Conservation (phyloP, 2,797 vertebrate genomes). For the Epinephelus malabaricus region DNA sequence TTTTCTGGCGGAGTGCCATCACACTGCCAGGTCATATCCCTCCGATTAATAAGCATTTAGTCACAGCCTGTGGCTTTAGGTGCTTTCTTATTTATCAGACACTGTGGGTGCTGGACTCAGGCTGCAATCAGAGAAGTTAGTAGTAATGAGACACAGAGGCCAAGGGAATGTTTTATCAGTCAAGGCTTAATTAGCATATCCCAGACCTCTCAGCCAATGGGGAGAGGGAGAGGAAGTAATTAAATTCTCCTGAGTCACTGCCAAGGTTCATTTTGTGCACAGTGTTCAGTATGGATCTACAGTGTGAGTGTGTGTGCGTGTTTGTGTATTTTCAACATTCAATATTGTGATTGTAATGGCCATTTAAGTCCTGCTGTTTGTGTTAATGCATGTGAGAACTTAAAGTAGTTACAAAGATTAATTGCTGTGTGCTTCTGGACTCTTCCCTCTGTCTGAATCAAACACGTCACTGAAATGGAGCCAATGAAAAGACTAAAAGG, state of each 20-base stretch:
- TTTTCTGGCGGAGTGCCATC: slow-evolving; percentile 36
- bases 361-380: slow-evolving; percentile 41
- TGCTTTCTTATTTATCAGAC: slow-evolving; percentile 65
- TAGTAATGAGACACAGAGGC: slow-evolving; percentile 74
- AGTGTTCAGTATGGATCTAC: slow-evolving; percentile 43
- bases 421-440: slow-evolving; percentile 35
- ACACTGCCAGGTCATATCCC: slow-evolving; percentile 53
- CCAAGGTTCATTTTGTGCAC: slow-evolving; percentile 57
- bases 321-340: slow-evolving; percentile 25
- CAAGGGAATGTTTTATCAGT: slow-evolving; percentile 79
- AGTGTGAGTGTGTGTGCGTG: slow-evolving; percentile 16
- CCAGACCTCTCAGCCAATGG: slow-evolving; percentile 74
- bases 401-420: slow-evolving; percentile 43
- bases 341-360: slow-evolving; percentile 41
- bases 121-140: slow-evolving; percentile 74
- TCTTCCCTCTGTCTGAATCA: slow-evolving; percentile 11
- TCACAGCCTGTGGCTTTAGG: slow-evolving; percentile 55
- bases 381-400: slow-evolving; percentile 41
- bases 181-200: slow-evolving; percentile 80
- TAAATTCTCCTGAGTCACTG: slow-evolving; percentile 70
- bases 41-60: slow-evolving; percentile 67
- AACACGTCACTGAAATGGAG: slow-evolving; percentile 22
- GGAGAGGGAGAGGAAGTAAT: slow-evolving; percentile 72
- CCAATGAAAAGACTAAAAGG: slow-evolving; percentile 6
- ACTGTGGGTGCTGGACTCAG: slow-evolving; percentile 55